Evolutionary conservation across 37 sponge, comb jelly and placozoan genomes (phyloP), one percentile per base, ranked within the genome.

Genomic region (Theonella swinhoei): DNA sequence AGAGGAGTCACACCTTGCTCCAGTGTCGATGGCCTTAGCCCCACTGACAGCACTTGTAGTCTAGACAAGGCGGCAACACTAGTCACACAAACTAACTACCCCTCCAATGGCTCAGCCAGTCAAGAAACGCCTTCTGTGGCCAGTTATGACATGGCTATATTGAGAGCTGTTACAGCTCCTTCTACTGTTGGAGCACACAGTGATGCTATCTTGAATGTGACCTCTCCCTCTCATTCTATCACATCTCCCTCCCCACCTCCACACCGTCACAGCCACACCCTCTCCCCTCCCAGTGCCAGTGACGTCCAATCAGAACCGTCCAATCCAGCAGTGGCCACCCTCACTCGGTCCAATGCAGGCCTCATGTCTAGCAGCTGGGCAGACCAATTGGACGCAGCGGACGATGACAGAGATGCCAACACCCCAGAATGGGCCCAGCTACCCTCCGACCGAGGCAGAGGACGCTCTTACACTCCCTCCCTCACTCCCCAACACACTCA

Each of bases 1-100:
- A 35, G 38, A 4, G 65, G 72, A 22, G 9, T 76, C 47, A 75
- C 80, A 19, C 67, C 85, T 36, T 74, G 78, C 54, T n/a, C 59
- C 33, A 79, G 76, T 30, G 24, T 26, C 35, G 84, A 84, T 0
- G 74, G 79, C 3, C 78, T 82, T 67, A 92, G 89, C 62, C 81
- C 85, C 28, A 41, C 88, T 7, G 75, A 72, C 1, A 81, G 79
- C 64, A 68, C 93, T n/a, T 63, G 81, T 65, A 68, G 68, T 40
- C 77, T 81, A 14, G 85, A 85, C 59, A 72, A 71, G 62, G 39
- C 39, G 14, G 67, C 58, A 24, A 64, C 35, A 33, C 42, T 40
- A 33, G 32, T 19, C 4, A 17, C 54, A 17, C 54, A 47, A 14
- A 47, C 54, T 14, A 14, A 29, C 67, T 40, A 32, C 69, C 25